Percentiles rank a stretch among this genome's conserved stretches.
Conservation (phyloP, 2,113 vertebrate species). For the Gnathonemus echidnorhynchus region DNA sequence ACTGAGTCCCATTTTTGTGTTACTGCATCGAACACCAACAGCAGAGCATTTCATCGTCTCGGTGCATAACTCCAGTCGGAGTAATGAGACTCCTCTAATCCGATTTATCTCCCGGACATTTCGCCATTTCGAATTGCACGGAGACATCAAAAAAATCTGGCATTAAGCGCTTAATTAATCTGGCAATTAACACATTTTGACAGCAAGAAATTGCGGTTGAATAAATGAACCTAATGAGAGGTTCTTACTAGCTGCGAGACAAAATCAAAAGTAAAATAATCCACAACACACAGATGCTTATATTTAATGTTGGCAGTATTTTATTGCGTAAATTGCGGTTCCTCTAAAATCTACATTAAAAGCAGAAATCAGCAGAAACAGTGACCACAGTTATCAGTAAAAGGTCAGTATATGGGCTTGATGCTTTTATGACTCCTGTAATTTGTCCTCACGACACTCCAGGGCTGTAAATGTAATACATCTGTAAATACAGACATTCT, state of each 20-base stretch:
- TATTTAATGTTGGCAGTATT: neutral
- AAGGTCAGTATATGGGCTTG: neutral
- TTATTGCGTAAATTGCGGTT: neutral
- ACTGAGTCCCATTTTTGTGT: neutral
- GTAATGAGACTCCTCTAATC: neutral
- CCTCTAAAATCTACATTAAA: neutral
- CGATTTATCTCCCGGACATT: neutral
- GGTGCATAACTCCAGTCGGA: neutral
- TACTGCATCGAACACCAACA: neutral
- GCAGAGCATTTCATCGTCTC: neutral
- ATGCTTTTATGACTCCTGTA: neutral
- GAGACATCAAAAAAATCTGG: neutral
- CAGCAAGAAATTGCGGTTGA: neutral
- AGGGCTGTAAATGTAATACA: neutral
- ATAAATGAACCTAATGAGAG: neutral
- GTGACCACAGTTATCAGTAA: neutral
- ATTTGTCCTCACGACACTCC: neutral
- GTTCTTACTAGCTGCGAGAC: neutral
- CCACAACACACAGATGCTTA: neutral
- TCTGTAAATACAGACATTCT: neutral
- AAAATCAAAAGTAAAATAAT: neutral
- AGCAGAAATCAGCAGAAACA: neutral
- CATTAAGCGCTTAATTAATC: neutral
- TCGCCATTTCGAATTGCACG: neutral
- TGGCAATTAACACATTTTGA: neutral